These are phyloP conservation scores for Diacarnus erythraeanus DNA, from an alignment of 37 sponge, comb jelly and placozoan species.

Conservation along the genomic window DNA sequence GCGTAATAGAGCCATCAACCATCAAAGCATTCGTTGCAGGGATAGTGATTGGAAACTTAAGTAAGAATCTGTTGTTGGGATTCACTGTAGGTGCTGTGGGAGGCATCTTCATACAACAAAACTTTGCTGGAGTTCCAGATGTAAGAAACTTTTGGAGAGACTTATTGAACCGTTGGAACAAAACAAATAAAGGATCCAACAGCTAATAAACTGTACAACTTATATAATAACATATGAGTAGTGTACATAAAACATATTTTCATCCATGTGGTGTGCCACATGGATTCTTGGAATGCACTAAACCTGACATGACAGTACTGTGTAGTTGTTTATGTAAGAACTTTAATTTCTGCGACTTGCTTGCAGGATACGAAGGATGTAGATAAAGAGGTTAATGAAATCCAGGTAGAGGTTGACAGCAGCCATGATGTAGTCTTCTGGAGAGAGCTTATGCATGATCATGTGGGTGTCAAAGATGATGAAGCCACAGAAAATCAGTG, in stretches of 20 bases:
- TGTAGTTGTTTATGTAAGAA: background rate
- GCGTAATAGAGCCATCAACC: slow-evolving; percentile 39
- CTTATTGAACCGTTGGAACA: slow-evolving; percentile 39
- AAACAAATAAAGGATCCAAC: background rate
- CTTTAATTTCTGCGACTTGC: slow-evolving; percentile 29
- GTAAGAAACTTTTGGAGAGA: slow-evolving; percentile 37
- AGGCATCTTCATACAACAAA: slow-evolving; percentile 67
- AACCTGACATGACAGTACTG: too few relatives aligned
- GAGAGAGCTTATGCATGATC: slow-evolving; percentile 90
- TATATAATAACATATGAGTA: background rate
- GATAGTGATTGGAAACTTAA: slow-evolving; percentile 57
- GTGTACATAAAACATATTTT: background rate
- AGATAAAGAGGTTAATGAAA: slow-evolving; percentile 91
- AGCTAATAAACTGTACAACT: background rate
- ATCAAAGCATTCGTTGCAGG: slow-evolving; percentile 70
- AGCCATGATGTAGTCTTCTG: slow-evolving; percentile 96
- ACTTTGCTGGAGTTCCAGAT: slow-evolving; percentile 39
- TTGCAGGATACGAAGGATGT: slow-evolving; percentile 84
- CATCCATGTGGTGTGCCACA: too few relatives aligned
- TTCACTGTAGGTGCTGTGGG: slow-evolving; percentile 46
- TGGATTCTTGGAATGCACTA: too few relatives aligned
- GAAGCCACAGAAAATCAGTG: slow-evolving; percentile 92
- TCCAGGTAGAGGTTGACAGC: slow-evolving; percentile 96
- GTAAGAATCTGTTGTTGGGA: slow-evolving; percentile 55
- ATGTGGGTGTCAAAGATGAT: slow-evolving; percentile 97